Conservation (phyloP, 1,140 invertebrate species). For the Aphidius gifuensis region DNA sequence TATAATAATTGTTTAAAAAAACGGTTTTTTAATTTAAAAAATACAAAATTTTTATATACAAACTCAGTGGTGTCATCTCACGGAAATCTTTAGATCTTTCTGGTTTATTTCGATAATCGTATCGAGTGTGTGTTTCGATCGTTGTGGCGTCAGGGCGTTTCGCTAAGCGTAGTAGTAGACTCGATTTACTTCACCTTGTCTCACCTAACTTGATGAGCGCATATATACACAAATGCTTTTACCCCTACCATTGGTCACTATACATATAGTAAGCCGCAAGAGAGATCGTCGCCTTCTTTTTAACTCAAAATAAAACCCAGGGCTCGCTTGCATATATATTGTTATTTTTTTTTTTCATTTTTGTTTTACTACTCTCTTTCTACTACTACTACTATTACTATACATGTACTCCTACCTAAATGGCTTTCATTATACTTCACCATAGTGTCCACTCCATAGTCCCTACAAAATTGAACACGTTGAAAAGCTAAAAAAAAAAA, state of each 20-base stretch:
- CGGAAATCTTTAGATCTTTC: constrained; percentile 44
- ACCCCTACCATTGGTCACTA: constrained; percentile 11
- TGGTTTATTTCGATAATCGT: neutral
- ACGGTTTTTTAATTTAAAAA: too few species aligned
- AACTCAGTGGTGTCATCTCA: constrained; percentile 52
- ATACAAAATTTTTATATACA: constrained; percentile 8
- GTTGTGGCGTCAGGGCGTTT: constrained; percentile 28
- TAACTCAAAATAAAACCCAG: neutral
- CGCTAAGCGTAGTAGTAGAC: constrained; percentile 33
- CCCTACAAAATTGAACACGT: neutral
- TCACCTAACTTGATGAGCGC: constrained; percentile 36
- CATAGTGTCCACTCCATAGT: constrained; percentile 9
- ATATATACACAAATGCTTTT: constrained; percentile 7
- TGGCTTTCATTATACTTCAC: constrained; percentile 6
- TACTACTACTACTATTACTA: neutral
- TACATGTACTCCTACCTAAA: neutral
- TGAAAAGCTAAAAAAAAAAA: constrained; percentile 7
- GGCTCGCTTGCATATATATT: neutral
- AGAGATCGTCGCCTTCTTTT: constrained; percentile 4
- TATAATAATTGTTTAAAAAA: too few species aligned
- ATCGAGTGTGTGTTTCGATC: too few species aligned
- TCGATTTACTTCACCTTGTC: constrained; percentile 43
- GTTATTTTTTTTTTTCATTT: neutral
- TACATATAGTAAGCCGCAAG: neutral
- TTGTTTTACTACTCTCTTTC: neutral